Evolutionary conservation across 30 jellyfish, hydroid and myxozoan species (phyloP).

Genomic region (Aurelia sp.): DNA sequence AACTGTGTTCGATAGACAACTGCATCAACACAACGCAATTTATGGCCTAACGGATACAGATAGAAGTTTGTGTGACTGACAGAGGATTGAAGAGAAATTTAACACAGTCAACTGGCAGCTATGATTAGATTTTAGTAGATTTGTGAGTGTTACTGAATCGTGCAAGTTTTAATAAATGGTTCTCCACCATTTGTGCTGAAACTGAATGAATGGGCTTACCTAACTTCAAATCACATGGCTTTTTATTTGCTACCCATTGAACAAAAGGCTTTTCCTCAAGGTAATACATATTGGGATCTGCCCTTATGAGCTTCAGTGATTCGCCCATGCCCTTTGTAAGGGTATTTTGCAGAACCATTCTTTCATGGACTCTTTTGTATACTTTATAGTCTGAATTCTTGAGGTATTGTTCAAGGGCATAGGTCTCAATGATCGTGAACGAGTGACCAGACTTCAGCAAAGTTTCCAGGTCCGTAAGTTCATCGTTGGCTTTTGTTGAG

Average conservation of each 20-base stretch:
- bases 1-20: too few relatives aligned
- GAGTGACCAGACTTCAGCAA: constrained; percentile 38
- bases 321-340: constrained; percentile 14
- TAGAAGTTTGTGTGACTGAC: too few relatives aligned
- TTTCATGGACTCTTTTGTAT: constrained; percentile 60
- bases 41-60: too few relatives aligned
- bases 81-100: too few relatives aligned
- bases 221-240: constrained; percentile 51
- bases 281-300: constrained; percentile 33
- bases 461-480: constrained; percentile 3
- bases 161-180: too few relatives aligned
- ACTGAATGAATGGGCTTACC: constrained; percentile 10
- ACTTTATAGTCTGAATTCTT: constrained; percentile 44
- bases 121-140: too few relatives aligned
- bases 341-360: constrained; percentile 19
- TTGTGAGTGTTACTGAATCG: too few relatives aligned
- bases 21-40: too few relatives aligned
- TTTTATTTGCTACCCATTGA: constrained; percentile 5
- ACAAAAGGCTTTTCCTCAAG: constrained; percentile 52
- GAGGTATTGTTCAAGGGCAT: constrained; percentile 54
- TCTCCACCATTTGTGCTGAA: too few relatives aligned
- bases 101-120: too few relatives aligned
- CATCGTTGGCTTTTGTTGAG: constrained; percentile 24
- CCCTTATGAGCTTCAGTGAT: constrained; percentile 7
- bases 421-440: constrained; percentile 32